phyloP scores from a whole-genome alignment of 2,888 invertebrate species.

The Oeneis ivallda region DNA sequence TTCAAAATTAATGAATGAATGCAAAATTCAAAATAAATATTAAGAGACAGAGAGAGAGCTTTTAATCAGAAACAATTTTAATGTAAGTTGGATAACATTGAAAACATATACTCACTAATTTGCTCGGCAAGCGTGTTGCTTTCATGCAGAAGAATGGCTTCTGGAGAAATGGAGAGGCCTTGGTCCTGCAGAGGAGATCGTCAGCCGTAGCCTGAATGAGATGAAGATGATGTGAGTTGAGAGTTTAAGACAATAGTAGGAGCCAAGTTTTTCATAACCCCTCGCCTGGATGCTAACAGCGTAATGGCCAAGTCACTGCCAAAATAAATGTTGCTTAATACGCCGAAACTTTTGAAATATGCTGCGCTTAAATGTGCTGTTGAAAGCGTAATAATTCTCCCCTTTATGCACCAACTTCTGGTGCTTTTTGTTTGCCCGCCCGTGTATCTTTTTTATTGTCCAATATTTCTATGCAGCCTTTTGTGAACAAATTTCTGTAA shows the following conservation, averaged over 20 bases:
- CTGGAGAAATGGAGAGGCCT: no score
- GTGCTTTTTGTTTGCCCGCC: constrained; percentile 58
- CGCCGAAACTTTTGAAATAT: constrained; percentile 81
- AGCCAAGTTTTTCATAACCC: constrained; percentile 64
- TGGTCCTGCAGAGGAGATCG: no score
- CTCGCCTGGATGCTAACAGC: constrained; percentile 53
- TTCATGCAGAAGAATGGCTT: no score
- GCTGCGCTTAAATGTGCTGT: constrained; percentile 78
- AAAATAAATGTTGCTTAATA: constrained; percentile 82
- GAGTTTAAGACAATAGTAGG: constrained; percentile 46
- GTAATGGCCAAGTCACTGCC: constrained; percentile 78
- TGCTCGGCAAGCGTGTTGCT: no score
- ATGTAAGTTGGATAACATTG: no score
- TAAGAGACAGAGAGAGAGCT: no score
- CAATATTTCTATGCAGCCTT: constrained; percentile 45
- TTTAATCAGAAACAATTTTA: no score
- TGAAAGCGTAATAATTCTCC: constrained; percentile 79
- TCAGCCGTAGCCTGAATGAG: no score
- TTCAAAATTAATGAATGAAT: no score
- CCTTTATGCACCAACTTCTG: constrained; percentile 72
- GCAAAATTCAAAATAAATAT: no score
- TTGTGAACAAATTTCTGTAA: constrained; percentile 39
- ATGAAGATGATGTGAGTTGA: not conserved
- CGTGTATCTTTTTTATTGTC: constrained; percentile 67
- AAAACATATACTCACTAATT: no score